These are phyloP conservation scores for Blennius ocellaris DNA, from an alignment of 2,113 vertebrate genomes.

Conservation along the genomic window DNA sequence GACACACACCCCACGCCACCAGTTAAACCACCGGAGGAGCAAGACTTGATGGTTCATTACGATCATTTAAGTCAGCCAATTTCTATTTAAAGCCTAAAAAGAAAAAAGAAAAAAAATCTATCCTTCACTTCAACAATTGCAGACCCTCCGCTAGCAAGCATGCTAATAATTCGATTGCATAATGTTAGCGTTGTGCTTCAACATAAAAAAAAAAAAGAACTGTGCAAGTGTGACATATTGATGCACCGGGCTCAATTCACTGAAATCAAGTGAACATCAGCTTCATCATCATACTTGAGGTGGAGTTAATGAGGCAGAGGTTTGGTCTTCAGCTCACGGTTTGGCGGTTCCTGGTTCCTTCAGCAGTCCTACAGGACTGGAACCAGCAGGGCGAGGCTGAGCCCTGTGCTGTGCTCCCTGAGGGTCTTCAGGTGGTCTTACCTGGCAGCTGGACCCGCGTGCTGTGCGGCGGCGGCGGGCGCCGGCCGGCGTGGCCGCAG, in stretches of 20 bases:
- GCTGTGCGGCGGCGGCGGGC: constrained; percentile 51
- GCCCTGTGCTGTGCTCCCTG: constrained; percentile 7
- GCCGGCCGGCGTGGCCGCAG: constrained; percentile 53
- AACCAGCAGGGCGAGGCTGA: background rate
- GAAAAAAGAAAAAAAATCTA: background rate
- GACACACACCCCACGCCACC: no score
- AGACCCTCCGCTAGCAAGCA: background rate
- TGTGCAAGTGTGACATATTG: background rate
- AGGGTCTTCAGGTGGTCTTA: constrained; percentile 71
- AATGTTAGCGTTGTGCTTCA: no score
- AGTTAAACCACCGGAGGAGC: background rate
- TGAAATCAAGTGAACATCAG: constrained; percentile 1
- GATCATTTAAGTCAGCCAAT: background rate
- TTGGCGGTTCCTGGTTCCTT: constrained; percentile 20
- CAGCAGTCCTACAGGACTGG: constrained; percentile 14
- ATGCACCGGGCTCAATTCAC: background rate
- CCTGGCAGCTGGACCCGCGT: constrained; percentile 76
- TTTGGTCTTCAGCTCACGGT: constrained; percentile 9
- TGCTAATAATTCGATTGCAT: no score
- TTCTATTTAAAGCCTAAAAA: background rate
- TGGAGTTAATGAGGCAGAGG: constrained; percentile 3
- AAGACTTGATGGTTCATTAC: background rate
- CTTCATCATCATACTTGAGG: constrained; percentile 9
- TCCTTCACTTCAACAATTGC: background rate
- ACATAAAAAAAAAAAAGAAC: no score